Base-by-base conservation (phyloP, 2,797 vertebrate genomes). In the Neoniphon sammara region DNA sequence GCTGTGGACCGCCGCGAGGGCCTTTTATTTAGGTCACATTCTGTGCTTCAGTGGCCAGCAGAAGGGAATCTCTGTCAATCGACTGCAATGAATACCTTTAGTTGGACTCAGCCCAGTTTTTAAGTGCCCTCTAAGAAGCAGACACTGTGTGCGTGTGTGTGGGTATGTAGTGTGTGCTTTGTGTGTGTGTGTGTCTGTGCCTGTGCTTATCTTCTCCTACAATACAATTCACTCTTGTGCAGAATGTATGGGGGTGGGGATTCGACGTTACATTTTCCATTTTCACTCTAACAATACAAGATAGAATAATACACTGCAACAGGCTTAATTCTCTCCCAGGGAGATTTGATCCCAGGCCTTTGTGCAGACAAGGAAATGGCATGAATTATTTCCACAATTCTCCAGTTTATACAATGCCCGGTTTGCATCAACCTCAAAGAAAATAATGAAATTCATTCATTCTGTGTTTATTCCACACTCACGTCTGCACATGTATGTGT, bases 1-100 rank as follows among this genome's bases (percentile, higher is more conserved):
- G 87, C 83, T 71, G 85, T 81, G 81, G 76, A 91, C 90, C 84
- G 89, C 90, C 70, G 80, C 71, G 23, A 91, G 90, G 89, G 77
- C 85, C 89, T 89, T 90, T 91, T 92, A 92, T 92, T 91, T 91
- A 90, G 91, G 91, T 91, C 91, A 90, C 85, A 87, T 90, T 87
- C 83, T 90, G 83, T 74, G 86, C 87, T 88, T 83, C 86, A 84
- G 80, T 64, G 66, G 81, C 88, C 81, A 88, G 86, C 88, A 90
- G 85, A 91, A 88, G 85, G 81, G 88, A 61, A 91, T 88, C 88
- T 88, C 85, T 87, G 88, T 91, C 88, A 83, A 61, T 50, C 11
- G 31, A 42, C 79, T 76, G 83, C 84, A 77, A 89, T 90, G 88
- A 91, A 92, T 89, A 91, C 88, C 89, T 90, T 89, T 76, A 61